A percentile compares a stretch with the other conserved stretches of the same genome.
Conservation (phyloP, 2,888 invertebrate genomes). For the Drosophila multiciliata region DNA sequence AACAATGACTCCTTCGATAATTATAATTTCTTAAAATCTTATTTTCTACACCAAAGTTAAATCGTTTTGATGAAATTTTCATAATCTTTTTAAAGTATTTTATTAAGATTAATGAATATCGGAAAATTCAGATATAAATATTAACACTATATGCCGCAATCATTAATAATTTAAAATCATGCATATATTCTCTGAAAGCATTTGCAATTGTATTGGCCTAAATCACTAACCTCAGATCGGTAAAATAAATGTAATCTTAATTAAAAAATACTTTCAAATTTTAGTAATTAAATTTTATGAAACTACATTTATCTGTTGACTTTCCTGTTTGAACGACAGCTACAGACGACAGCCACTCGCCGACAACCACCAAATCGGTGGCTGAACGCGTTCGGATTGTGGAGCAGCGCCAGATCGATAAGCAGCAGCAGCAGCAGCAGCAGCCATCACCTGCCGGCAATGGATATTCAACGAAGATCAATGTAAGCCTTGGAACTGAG, state of each 20-base stretch:
- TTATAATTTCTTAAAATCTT: background rate
- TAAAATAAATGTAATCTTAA: conserved; percentile 10
- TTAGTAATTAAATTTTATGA: conserved; percentile 14
- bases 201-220: background rate
- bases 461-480: conserved; percentile 88
- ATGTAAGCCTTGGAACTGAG: conserved; percentile 84
- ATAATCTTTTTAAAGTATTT: background rate
- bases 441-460: conserved; percentile 72
- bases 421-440: conserved; percentile 37
- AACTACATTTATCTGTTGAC: conserved; percentile 25
- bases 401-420: conserved; percentile 83
- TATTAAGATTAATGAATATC: background rate
- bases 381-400: conserved; percentile 86
- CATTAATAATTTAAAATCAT: no score
- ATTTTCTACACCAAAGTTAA: background rate
- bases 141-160: no score
- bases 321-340: conserved; percentile 6
- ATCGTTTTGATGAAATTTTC: background rate
- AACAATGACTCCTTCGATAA: background rate
- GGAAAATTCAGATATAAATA: background rate
- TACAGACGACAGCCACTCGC: conserved; percentile 33
- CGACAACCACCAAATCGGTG: conserved; percentile 80
- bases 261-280: conserved; percentile 9
- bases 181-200: background rate
- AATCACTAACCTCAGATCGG: conserved; percentile 4